Evolutionary conservation across 1,140 invertebrate genomes (phyloP).

Genomic region (Phymorhynchus buccinoides): DNA sequence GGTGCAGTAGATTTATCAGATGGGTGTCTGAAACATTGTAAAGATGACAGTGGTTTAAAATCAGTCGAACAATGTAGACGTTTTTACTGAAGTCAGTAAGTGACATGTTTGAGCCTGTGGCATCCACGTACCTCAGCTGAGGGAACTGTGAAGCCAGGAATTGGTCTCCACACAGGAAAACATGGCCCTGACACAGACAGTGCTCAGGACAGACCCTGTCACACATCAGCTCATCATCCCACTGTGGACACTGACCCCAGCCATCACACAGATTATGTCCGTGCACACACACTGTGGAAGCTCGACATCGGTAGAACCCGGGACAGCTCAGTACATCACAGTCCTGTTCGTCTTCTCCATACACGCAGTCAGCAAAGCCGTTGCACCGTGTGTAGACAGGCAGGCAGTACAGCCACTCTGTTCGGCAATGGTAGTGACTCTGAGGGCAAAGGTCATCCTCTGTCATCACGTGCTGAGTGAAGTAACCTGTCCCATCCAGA

Average conservation of each 20-base stretch:
- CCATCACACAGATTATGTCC: conserved; percentile 29
- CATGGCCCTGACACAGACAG: conserved; percentile 30
- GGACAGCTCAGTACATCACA: neutral
- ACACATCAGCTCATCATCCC: conserved; percentile 43
- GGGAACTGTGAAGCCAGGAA: neutral
- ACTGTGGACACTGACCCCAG: conserved; percentile 35
- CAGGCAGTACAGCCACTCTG: neutral
- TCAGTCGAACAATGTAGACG: neutral
- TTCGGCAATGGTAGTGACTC: neutral
- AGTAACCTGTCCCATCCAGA: neutral
- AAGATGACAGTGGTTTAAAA: neutral
- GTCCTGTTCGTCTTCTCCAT: conserved; percentile 18
- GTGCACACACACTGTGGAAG: conserved; percentile 34
- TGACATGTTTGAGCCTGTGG: conserved; percentile 6
- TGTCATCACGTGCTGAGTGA: neutral
- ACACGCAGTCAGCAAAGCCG: neutral
- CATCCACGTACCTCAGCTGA: neutral
- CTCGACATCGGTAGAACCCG: conserved; percentile 33
- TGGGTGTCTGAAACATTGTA: neutral
- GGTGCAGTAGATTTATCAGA: neutral
- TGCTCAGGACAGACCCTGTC: conserved; percentile 45
- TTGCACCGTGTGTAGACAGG: neutral
- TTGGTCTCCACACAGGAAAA: neutral
- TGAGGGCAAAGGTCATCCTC: neutral
- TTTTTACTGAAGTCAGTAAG: neutral